These are phyloP conservation scores for Centropus bengalensis DNA, from an alignment of 2,113 vertebrate genomes.

Conservation along the genomic window DNA sequence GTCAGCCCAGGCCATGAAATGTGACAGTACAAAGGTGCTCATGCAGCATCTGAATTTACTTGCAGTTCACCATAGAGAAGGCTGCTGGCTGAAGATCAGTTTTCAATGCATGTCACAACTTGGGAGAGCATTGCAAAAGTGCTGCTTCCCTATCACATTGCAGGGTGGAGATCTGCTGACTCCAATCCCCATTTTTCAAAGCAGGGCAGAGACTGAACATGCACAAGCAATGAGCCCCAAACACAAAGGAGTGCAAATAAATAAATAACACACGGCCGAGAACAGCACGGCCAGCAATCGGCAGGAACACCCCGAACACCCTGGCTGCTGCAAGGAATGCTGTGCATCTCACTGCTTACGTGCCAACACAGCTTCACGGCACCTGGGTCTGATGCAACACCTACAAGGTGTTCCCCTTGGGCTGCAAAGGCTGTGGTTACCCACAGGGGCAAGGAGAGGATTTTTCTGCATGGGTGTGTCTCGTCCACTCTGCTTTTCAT, in stretches of 20 bases:
- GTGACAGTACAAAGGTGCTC: neutral
- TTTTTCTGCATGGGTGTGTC: neutral
- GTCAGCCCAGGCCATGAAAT: neutral
- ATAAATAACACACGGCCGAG: neutral
- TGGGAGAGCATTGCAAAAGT: neutral
- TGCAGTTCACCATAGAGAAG: neutral
- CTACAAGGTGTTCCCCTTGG: neutral
- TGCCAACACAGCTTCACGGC: neutral
- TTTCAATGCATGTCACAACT: neutral
- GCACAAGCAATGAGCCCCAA: neutral
- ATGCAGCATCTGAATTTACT: neutral
- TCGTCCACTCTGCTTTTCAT: neutral
- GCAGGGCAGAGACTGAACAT: neutral
- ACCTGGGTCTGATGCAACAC: neutral
- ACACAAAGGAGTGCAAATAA: neutral
- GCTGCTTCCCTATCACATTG: accelerated
- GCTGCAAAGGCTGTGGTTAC: neutral
- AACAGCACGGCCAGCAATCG: neutral
- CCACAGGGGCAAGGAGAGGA: neutral
- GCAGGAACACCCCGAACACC: neutral
- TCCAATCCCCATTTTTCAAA: neutral
- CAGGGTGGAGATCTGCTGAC: neutral
- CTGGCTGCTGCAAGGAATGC: accelerated
- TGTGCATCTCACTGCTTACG: accelerated
- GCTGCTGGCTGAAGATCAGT: neutral